phyloP scores from a whole-genome alignment of 1,140 invertebrate species.

The Ceratoteleas bidentatus region DNA sequence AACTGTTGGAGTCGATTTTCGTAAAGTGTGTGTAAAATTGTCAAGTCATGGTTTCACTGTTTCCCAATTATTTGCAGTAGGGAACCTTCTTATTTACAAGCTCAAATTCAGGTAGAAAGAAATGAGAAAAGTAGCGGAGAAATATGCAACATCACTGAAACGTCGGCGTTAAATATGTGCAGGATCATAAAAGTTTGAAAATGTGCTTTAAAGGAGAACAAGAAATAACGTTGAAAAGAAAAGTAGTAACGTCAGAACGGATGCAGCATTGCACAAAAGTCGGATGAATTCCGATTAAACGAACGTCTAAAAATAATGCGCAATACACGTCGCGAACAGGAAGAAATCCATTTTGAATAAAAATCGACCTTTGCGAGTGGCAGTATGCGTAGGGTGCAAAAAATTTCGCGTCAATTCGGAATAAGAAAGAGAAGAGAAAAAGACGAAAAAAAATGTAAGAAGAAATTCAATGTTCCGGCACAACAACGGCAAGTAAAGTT shows the following conservation, averaged over 20 bases:
- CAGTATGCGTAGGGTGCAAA: neutral
- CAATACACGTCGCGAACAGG: neutral
- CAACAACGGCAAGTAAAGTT: conserved; percentile 16
- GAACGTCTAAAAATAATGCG: neutral
- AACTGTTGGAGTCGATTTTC: neutral
- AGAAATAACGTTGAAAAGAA: too few species aligned
- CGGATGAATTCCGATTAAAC: conserved; percentile 1
- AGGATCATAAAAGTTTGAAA: too few species aligned
- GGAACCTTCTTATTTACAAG: too few species aligned
- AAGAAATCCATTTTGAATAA: neutral
- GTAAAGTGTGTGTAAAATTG: neutral
- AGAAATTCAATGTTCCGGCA: neutral
- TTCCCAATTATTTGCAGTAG: conserved; percentile 24
- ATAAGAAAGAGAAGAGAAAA: neutral
- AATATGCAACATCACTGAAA: too few species aligned
- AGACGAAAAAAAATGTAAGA: too few species aligned
- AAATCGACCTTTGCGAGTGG: neutral
- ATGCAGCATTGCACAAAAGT: too few species aligned
- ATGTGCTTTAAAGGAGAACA: too few species aligned
- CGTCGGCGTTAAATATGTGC: too few species aligned
- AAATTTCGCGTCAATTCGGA: neutral
- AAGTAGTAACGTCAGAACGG: too few species aligned
- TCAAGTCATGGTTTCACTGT: neutral
- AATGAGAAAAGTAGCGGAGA: neutral
- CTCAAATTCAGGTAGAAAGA: neutral